Evolutionary conservation across 2,888 invertebrate species (phyloP).

Genomic region (Athrips mouffetella): DNA sequence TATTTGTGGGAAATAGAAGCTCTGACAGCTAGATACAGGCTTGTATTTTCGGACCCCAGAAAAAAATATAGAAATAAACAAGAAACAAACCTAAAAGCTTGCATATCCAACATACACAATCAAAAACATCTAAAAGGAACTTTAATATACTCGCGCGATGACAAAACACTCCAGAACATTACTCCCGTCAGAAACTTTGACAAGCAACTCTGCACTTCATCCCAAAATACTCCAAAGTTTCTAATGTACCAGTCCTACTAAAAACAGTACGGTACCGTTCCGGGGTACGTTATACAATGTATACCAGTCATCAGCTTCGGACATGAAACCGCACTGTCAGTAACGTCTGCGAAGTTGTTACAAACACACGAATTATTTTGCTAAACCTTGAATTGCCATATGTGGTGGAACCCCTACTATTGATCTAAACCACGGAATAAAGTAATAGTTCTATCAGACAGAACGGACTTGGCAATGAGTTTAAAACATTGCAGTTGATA

Average conservation of each 20-base stretch:
- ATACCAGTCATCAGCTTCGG: constrained; percentile 2
- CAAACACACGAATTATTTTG: constrained; percentile 33
- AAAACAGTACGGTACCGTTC: background rate
- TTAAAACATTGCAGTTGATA: too few species aligned
- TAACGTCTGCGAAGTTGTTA: constrained; percentile 12
- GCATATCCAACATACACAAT: too few species aligned
- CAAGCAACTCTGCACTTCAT: constrained; percentile 1
- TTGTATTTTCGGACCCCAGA: too few species aligned
- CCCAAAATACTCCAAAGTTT: constrained; percentile 2
- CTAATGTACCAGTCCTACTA: background rate
- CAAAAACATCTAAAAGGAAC: too few species aligned
- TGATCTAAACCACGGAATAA: background rate
- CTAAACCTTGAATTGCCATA: constrained; percentile 12
- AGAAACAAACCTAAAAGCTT: too few species aligned
- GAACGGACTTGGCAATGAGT: background rate
- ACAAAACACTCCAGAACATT: background rate
- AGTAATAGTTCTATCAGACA: background rate
- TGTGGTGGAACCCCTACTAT: constrained; percentile 7
- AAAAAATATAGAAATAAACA: too few species aligned
- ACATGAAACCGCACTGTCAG: constrained; percentile 8
- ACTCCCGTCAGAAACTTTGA: background rate
- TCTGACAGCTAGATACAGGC: too few species aligned
- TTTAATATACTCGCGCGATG: too few species aligned
- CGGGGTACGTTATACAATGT: background rate
- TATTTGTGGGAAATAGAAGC: too few species aligned